These are phyloP conservation scores for Peromyscus eremicus DNA, from an alignment of 2,797 vertebrate species.

Conservation along the genomic window DNA sequence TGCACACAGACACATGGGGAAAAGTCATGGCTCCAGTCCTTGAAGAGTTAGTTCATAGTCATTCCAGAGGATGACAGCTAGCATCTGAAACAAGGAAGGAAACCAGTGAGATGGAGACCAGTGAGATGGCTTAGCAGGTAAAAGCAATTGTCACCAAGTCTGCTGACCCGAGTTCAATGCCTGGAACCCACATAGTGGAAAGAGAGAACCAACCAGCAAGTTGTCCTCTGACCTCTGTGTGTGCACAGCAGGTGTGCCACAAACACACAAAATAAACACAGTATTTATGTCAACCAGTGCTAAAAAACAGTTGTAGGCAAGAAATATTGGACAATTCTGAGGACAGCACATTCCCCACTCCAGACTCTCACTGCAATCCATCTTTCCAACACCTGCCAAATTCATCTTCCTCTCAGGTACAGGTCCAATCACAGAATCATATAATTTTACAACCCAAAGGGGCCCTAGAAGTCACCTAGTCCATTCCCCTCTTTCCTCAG, in stretches of 20 bases:
- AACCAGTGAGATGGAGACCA: neutral
- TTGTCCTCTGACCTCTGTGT: neutral
- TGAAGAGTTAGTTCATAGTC: neutral
- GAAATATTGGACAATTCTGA: neutral
- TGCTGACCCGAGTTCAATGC: neutral
- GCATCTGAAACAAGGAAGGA: neutral
- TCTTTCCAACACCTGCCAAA: conserved; percentile 65
- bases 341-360: neutral
- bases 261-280: neutral
- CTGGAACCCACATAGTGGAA: neutral
- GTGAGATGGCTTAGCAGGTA: neutral
- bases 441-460: conserved; percentile 67
- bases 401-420: conserved; percentile 63
- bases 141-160: neutral
- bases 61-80: neutral
- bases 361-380: neutral
- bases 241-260: neutral
- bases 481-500: conserved; percentile 46
- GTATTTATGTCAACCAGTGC: neutral
- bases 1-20: neutral
- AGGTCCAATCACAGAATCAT: conserved; percentile 68
- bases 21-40: neutral
- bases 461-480: conserved; percentile 57
- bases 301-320: neutral
- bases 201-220: neutral